Conservation (phyloP, 2,797 vertebrate species). For the Tokudaia muenninki region DNA sequence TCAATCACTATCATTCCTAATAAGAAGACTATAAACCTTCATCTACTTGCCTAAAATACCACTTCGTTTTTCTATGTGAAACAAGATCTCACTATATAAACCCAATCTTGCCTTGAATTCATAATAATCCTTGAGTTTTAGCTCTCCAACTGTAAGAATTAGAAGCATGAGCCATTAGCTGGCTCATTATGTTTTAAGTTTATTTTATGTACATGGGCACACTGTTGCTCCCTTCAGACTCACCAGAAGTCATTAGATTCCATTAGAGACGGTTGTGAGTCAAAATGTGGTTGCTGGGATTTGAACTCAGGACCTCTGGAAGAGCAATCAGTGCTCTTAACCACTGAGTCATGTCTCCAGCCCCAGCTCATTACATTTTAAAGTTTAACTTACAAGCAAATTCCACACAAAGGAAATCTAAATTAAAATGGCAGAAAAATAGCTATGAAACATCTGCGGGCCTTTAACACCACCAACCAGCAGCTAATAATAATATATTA, state of each 20-base stretch:
- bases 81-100: background rate
- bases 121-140: background rate
- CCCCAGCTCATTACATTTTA: background rate
- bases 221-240: too few relatives aligned
- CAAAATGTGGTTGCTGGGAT: too few relatives aligned
- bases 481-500: background rate
- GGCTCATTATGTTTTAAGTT: background rate
- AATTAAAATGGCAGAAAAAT: background rate
- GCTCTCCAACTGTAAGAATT: background rate
- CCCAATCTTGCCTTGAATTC: background rate
- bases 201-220: too few relatives aligned
- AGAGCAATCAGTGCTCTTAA: too few relatives aligned
- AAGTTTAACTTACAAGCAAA: slow-evolving; percentile 43
- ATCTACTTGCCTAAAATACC: slow-evolving; percentile 1
- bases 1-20: background rate
- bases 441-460: slow-evolving; percentile 8
- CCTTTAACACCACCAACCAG: slow-evolving; percentile 41
- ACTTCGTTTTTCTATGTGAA: slow-evolving; percentile 20
- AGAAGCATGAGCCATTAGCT: background rate
- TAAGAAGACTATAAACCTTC: background rate
- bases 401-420: background rate
- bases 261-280: too few relatives aligned
- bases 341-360: too few relatives aligned
- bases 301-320: too few relatives aligned
- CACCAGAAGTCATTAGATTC: too few relatives aligned